phyloP scores from a whole-genome alignment of 2,888 invertebrate genomes.

The Eudemis profundana region DNA sequence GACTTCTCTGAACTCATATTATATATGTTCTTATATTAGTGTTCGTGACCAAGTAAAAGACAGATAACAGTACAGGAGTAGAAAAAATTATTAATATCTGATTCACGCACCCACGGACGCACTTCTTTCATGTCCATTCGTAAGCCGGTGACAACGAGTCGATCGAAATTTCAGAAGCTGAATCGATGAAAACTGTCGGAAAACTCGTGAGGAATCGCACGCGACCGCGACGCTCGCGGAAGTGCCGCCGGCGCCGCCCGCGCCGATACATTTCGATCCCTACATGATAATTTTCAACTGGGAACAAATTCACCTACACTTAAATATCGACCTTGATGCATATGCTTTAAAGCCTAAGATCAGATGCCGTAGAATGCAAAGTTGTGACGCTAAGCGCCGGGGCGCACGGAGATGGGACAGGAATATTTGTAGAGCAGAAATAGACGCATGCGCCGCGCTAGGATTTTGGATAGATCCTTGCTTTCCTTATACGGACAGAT shows the following conservation, averaged over 20 bases:
- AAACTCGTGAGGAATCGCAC: conserved; percentile 11
- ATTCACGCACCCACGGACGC: too few species aligned
- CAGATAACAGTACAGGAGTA: too few species aligned
- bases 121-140: conserved; percentile 28
- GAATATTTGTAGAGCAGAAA: conserved; percentile 73
- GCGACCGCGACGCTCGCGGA: conserved; percentile 53
- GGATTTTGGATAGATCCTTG: conserved; percentile 35
- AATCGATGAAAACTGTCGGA: neutral
- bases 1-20: too few species aligned
- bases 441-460: conserved; percentile 56
- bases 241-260: conserved; percentile 51
- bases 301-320: conserved; percentile 9
- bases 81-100: too few species aligned
- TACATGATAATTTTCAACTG: conserved; percentile 23
- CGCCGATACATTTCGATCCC: conserved; percentile 53
- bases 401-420: conserved; percentile 65
- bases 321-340: neutral
- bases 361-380: conserved; percentile 49
- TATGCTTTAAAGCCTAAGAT: neutral
- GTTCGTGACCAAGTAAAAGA: too few species aligned
- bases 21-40: too few species aligned
- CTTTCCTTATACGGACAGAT: conserved; percentile 47
- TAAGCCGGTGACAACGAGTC: neutral
- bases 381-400: conserved; percentile 45
- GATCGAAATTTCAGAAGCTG: neutral